Evolutionary conservation across 1,140 invertebrate species (phyloP).

Genomic region (Drosophila bocki): DNA sequence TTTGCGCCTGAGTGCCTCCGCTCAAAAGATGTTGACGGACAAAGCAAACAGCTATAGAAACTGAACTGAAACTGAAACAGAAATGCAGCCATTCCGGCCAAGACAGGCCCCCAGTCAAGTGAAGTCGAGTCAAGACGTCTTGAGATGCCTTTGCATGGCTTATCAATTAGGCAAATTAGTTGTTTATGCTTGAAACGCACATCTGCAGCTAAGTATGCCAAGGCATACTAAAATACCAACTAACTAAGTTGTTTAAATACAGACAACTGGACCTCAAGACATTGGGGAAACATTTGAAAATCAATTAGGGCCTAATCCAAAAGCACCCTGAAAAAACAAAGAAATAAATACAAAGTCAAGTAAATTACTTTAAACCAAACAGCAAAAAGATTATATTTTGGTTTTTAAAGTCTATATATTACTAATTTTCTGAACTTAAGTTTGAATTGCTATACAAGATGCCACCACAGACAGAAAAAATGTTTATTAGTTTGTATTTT

Average conservation of each 20-base stretch:
- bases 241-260: constrained; percentile 42
- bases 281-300: constrained; percentile 54
- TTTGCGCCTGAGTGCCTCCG: constrained; percentile 58
- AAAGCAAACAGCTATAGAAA: constrained; percentile 57
- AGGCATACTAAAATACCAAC: constrained; percentile 24
- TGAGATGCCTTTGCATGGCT: constrained; percentile 65
- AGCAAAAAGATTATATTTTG: background rate
- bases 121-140: constrained; percentile 42
- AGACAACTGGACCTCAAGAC: constrained; percentile 37
- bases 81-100: constrained; percentile 7
- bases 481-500: background rate
- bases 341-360: background rate
- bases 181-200: constrained; percentile 43
- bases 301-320: constrained; percentile 48
- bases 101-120: constrained; percentile 14
- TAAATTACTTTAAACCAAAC: background rate
- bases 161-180: constrained; percentile 81
- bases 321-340: background rate
- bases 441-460: background rate
- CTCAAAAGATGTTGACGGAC: constrained; percentile 74
- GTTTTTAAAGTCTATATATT: no score
- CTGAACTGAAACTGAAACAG: constrained; percentile 13
- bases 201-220: constrained; percentile 44
- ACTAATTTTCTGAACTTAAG: background rate
- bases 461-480: background rate